phyloP scores from a whole-genome alignment of 2,888 invertebrate species.

The Agriopis marginaria region DNA sequence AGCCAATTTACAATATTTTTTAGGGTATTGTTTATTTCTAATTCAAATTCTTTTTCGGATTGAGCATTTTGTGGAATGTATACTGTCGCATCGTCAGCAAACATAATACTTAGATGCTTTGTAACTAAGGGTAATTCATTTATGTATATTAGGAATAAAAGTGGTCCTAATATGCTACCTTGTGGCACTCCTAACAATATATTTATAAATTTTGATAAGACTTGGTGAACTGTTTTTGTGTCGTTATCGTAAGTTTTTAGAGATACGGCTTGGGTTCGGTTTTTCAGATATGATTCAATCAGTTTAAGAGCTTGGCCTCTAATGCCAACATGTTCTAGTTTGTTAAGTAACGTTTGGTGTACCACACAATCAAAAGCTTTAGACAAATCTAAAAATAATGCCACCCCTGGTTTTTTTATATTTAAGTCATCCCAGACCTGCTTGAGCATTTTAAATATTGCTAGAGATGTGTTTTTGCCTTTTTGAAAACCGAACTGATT shows the following conservation, averaged over 20 bases:
- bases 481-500: neutral
- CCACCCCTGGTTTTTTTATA: neutral
- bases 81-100: neutral
- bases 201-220: neutral
- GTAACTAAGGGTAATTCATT: neutral
- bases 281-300: neutral
- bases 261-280: neutral
- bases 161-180: neutral
- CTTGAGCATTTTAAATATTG: slow-evolving; percentile 2
- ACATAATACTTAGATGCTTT: neutral
- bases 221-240: neutral
- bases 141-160: neutral
- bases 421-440: slow-evolving; percentile 1
- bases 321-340: neutral
- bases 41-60: no score
- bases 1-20: no score
- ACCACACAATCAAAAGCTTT: neutral
- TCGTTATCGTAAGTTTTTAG: neutral
- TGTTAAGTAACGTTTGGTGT: neutral
- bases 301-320: neutral
- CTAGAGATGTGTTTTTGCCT: neutral
- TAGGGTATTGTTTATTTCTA: no score
- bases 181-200: neutral
- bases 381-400: neutral
- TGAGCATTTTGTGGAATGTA: neutral